Percentiles rank a stretch among this genome's conserved stretches.
Conservation (phyloP, 2,888 invertebrate species). For the Spilosoma lubricipeda region DNA sequence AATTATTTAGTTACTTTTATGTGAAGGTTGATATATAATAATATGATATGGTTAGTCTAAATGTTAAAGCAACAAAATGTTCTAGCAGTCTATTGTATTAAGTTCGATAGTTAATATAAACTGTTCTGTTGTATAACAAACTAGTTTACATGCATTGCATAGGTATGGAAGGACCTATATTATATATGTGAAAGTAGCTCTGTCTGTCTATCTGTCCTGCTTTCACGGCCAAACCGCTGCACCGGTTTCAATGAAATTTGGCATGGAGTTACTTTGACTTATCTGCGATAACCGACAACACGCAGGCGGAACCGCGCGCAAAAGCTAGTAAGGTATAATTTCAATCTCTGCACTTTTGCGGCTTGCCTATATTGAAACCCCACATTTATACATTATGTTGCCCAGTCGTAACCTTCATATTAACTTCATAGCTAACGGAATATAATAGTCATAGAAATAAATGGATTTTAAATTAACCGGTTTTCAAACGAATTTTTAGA, state of each 20-base stretch:
- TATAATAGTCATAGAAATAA: background rate
- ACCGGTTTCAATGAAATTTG: too few species aligned
- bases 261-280: too few species aligned
- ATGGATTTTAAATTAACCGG: conserved; percentile 1
- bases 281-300: too few species aligned
- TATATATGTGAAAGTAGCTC: too few species aligned
- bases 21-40: background rate
- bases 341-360: conserved; percentile 45
- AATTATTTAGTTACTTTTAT: background rate
- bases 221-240: too few species aligned
- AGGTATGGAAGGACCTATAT: too few species aligned
- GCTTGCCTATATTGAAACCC: conserved; percentile 51
- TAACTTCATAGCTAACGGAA: background rate
- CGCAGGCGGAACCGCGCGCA: too few species aligned
- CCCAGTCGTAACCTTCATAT: conserved; percentile 36
- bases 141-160: conserved; percentile 25
- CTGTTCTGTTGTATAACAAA: conserved; percentile 35
- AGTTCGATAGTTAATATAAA: background rate
- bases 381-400: conserved; percentile 33
- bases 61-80: background rate
- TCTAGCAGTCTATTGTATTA: background rate
- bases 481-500: background rate
- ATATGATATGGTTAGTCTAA: background rate
- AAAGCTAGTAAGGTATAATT: conserved; percentile 31
- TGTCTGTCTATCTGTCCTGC: too few species aligned